Conservation (phyloP, 2,113 vertebrate genomes). For the Gallinago jamesoni region DNA sequence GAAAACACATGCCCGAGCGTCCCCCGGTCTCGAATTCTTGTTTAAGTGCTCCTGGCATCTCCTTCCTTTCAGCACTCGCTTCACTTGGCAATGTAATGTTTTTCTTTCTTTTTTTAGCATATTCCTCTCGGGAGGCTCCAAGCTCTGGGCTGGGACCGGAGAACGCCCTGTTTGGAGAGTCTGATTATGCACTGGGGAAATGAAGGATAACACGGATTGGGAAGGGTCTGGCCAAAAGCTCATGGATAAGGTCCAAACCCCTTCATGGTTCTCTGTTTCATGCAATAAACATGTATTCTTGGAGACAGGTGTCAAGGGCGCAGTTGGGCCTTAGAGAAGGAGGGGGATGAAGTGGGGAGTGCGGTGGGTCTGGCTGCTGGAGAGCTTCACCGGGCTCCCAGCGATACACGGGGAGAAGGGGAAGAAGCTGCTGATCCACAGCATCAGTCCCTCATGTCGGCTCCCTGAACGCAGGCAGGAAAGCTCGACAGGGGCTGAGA, state of each 20-base stretch:
- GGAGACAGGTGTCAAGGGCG: not conserved
- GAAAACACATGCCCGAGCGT: not conserved
- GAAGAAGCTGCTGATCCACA: not conserved
- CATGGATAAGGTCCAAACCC: not conserved
- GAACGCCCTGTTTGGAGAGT: not conserved
- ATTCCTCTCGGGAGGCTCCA: not conserved
- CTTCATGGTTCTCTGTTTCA: not conserved
- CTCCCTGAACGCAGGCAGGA: not conserved
- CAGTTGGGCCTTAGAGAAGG: not conserved
- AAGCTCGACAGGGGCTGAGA: not conserved
- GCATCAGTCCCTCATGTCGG: fast-evolving
- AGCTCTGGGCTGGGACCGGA: constrained; percentile 22
- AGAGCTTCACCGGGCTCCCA: not conserved
- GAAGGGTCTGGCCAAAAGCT: constrained; percentile 21
- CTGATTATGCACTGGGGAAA: constrained; percentile 32
- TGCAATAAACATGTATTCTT: not conserved
- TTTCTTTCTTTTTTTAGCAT: constrained; percentile 54
- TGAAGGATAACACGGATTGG: not conserved
- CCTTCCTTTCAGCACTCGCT: constrained; percentile 41
- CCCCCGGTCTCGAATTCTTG: not conserved
- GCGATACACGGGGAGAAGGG: not conserved
- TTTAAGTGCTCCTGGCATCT: constrained; percentile 53
- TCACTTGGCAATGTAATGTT: constrained; percentile 39
- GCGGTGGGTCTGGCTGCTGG: fast-evolving
- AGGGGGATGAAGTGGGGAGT: not conserved